phyloP scores from a whole-genome alignment of 2,797 vertebrate species.

The Lepilemur septentrionalis region DNA sequence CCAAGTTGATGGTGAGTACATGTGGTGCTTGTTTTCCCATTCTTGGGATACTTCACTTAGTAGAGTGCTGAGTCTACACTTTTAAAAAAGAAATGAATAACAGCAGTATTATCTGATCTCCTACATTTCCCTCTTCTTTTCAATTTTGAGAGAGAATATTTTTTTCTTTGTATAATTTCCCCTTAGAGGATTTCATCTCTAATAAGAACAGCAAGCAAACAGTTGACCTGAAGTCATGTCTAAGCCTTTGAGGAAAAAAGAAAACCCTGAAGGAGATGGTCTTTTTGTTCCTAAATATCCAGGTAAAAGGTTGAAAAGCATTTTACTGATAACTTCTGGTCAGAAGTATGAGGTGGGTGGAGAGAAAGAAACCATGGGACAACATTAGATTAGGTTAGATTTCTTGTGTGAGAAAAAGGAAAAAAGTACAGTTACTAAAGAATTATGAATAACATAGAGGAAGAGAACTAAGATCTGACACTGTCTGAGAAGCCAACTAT shows the following conservation, averaged over 20 bases:
- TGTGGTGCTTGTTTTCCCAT: too few relatives aligned
- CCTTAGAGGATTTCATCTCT: neutral
- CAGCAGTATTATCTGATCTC: neutral
- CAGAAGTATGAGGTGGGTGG: neutral
- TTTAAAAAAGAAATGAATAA: neutral
- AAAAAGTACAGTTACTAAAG: neutral
- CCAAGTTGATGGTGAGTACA: too few relatives aligned
- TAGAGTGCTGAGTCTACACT: neutral
- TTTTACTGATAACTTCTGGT: neutral
- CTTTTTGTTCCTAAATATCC: conserved; percentile 2
- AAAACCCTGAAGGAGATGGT: neutral
- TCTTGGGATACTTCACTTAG: too few relatives aligned
- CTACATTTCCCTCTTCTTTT: neutral
- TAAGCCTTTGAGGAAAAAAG: neutral
- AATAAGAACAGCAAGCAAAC: neutral
- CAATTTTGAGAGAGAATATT: neutral
- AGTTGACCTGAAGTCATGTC: neutral
- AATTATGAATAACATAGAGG: neutral
- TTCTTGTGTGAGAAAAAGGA: neutral
- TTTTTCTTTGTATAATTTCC: neutral
- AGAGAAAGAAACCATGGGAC: neutral
- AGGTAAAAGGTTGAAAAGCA: neutral
- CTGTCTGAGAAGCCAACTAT: neutral
- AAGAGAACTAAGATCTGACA: neutral
- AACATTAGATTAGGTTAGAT: neutral